Conservation (phyloP, 2,797 vertebrate species). For the Clarias laeviceps region DNA sequence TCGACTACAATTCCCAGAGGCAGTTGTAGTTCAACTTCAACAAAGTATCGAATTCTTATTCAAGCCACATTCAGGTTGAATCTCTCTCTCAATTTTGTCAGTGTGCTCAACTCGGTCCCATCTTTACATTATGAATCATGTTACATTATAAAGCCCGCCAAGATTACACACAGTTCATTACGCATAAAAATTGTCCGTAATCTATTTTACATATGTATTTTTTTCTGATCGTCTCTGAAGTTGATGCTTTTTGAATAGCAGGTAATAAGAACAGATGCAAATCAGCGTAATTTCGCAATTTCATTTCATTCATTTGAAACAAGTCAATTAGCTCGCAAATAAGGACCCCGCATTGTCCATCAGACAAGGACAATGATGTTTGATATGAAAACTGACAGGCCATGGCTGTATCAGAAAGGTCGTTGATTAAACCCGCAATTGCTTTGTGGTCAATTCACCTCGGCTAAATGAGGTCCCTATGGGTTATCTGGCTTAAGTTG, state of each 20-base stretch:
- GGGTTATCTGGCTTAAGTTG: slow-evolving; percentile 57
- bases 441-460: slow-evolving; percentile 53
- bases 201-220: slow-evolving; percentile 38
- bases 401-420: slow-evolving; percentile 49
- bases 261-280: slow-evolving; percentile 60
- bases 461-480: slow-evolving; percentile 58
- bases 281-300: slow-evolving; percentile 55
- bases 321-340: slow-evolving; percentile 56
- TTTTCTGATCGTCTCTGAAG: slow-evolving; percentile 38
- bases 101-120: background rate
- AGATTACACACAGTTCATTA: slow-evolving; percentile 48
- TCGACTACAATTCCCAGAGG: slow-evolving; percentile 15
- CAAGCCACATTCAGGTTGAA: slow-evolving; percentile 7
- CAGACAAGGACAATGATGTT: slow-evolving; percentile 61
- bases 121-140: slow-evolving; percentile 45
- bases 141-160: slow-evolving; percentile 40
- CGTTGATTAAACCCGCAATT: slow-evolving; percentile 58
- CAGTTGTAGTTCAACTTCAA: background rate
- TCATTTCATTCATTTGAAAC: slow-evolving; percentile 49
- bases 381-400: slow-evolving; percentile 49
- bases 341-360: slow-evolving; percentile 51
- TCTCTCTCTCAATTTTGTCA: slow-evolving; percentile 2
- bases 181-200: slow-evolving; percentile 38
- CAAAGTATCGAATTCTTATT: slow-evolving; percentile 24
- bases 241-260: slow-evolving; percentile 28